phyloP scores from a whole-genome alignment of 2,888 invertebrate genomes.

The Latrodectus hesperus region DNA sequence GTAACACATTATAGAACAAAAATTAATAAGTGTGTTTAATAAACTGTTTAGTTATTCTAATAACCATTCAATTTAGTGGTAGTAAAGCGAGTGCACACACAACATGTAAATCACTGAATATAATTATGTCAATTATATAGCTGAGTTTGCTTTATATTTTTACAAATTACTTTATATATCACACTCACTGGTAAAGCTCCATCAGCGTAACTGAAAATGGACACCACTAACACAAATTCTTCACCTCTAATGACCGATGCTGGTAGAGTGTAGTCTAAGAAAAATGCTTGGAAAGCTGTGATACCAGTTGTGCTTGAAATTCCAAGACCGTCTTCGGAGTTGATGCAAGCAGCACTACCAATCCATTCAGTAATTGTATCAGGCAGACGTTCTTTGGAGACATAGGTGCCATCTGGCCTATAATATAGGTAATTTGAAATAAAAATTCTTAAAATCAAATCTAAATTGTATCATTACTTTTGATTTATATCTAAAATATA shows the following conservation, averaged over 20 bases:
- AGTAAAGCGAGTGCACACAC: too few species aligned
- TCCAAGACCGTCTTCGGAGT: slow-evolving; percentile 73
- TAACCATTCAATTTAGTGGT: too few species aligned
- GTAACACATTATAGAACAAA: background rate
- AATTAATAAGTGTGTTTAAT: too few species aligned
- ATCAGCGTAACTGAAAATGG: slow-evolving; percentile 75
- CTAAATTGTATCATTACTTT: too few species aligned
- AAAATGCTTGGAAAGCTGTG: slow-evolving; percentile 75
- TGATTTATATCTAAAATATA: too few species aligned
- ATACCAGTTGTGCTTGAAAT: slow-evolving; percentile 73
- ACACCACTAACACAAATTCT: slow-evolving; percentile 73
- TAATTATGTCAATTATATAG: too few species aligned
- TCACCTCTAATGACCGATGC: slow-evolving; percentile 75
- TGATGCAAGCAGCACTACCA: slow-evolving; percentile 74
- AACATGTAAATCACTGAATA: too few species aligned
- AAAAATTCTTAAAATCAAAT: too few species aligned
- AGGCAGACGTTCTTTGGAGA: slow-evolving; percentile 71
- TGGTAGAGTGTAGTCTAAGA: slow-evolving; percentile 75
- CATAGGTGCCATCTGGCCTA: slow-evolving; percentile 48
- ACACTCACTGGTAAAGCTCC: slow-evolving; percentile 74
- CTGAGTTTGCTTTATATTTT: too few species aligned
- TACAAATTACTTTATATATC: too few species aligned
- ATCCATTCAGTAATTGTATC: slow-evolving; percentile 76
- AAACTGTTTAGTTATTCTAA: too few species aligned
- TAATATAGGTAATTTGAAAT: background rate